Percentiles rank a stretch among this genome's conserved stretches.
These are phyloP conservation scores for Etheostoma nigrum DNA, from an alignment of 2,797 vertebrate genomes.

Conservation along the genomic window DNA sequence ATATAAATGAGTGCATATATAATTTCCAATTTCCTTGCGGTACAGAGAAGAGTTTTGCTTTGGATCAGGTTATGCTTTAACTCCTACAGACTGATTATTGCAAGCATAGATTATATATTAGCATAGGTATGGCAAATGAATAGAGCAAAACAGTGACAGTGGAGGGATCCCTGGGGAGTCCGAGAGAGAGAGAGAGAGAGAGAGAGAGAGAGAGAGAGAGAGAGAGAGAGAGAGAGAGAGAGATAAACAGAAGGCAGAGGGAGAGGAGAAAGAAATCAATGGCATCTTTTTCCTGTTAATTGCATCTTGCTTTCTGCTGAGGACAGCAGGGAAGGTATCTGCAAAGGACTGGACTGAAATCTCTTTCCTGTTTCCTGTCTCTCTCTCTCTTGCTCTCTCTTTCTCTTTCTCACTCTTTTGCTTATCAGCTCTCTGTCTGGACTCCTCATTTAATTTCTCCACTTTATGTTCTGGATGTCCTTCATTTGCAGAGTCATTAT, in stretches of 20 bases:
- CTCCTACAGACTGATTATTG: slow-evolving; percentile 37
- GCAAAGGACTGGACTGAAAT: slow-evolving; percentile 62
- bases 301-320: slow-evolving; percentile 82
- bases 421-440: slow-evolving; percentile 56
- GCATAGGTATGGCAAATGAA: slow-evolving; percentile 55
- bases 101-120: slow-evolving; percentile 71
- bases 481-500: slow-evolving; percentile 74
- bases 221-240: slow-evolving; percentile 33
- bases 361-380: slow-evolving; percentile 34
- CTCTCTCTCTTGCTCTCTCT: slow-evolving; percentile 37
- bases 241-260: slow-evolving; percentile 58
- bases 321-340: slow-evolving; percentile 74
- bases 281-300: slow-evolving; percentile 77
- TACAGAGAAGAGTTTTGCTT: slow-evolving; percentile 36
- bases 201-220: slow-evolving; percentile 41
- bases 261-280: slow-evolving; percentile 73
- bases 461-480: slow-evolving; percentile 30
- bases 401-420: slow-evolving; percentile 16
- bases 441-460: slow-evolving; percentile 46
- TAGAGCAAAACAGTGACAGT: slow-evolving; percentile 57
- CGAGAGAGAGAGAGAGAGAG: slow-evolving; percentile 23
- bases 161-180: slow-evolving; percentile 56
- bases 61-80: slow-evolving; percentile 54
- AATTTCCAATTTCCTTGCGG: slow-evolving; percentile 11
- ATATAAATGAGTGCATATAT: slow-evolving; percentile 11